Evolutionary conservation across 2,113 vertebrate genomes (phyloP).

Genomic region (Ginglymostoma cirratum): DNA sequence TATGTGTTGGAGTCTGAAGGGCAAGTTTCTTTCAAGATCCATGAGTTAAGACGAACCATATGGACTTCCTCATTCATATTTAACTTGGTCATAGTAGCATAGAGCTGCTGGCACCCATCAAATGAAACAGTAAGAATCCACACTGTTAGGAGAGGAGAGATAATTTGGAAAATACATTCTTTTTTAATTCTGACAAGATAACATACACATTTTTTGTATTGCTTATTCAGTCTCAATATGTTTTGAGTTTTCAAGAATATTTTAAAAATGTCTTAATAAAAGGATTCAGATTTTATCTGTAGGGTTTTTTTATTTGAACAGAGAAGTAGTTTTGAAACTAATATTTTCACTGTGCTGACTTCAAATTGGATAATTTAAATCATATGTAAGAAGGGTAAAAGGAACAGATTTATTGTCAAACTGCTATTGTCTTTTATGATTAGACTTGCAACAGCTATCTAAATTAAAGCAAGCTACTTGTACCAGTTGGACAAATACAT

Average conservation of each 20-base stretch:
- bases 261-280: slow-evolving; percentile 32
- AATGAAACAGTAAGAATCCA: not conserved
- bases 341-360: not conserved
- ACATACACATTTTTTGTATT: not conserved
- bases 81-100: not conserved
- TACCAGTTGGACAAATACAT: not conserved
- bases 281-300: slow-evolving; percentile 28
- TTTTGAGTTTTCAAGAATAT: slow-evolving; percentile 34
- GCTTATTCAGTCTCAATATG: slow-evolving; percentile 13
- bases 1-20: not conserved
- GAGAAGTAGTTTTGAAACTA: not conserved
- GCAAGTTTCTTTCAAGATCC: not conserved
- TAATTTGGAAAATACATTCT: not conserved
- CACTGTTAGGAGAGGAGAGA: not conserved
- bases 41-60: not conserved
- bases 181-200: not conserved
- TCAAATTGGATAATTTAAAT: slow-evolving; percentile 36
- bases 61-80: not conserved
- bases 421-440: slow-evolving; percentile 23
- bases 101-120: not conserved
- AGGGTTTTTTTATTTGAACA: slow-evolving; percentile 3
- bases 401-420: slow-evolving; percentile 1
- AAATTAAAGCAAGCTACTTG: not conserved
- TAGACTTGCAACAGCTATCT: not conserved
- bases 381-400: slow-evolving; percentile 18